A percentile compares a stretch with the other conserved stretches of the same genome.
Evolutionary conservation across 1,140 invertebrate genomes (phyloP).

Genomic region (Diorhabda carinulata): DNA sequence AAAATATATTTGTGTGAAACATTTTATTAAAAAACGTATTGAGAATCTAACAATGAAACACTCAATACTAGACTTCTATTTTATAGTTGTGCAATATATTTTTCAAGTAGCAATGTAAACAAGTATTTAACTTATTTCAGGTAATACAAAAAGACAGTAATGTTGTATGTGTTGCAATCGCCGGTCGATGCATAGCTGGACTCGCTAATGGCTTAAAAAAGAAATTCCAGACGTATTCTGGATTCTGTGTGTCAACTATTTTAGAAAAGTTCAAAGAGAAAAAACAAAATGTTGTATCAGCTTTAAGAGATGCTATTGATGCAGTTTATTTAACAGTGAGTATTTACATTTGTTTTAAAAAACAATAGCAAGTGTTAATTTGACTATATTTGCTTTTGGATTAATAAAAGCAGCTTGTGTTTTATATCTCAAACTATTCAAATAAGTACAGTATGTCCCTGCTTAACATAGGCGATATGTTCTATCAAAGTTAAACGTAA

Average conservation of each 20-base stretch:
- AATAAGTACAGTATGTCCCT: no score
- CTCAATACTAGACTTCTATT: no score
- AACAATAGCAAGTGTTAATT: no score
- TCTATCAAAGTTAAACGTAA: no score
- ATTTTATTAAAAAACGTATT: no score
- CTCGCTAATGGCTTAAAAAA: constrained; percentile 85
- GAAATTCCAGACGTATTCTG: constrained; percentile 81
- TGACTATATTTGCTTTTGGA: no score
- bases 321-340: constrained; percentile 74
- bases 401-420: no score
- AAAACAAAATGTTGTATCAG: constrained; percentile 83
- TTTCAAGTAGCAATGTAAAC: neutral
- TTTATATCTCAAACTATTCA: no score
- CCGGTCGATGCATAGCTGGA: constrained; percentile 77
- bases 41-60: no score
- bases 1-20: no score
- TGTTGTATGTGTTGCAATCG: constrained; percentile 86
- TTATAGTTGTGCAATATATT: neutral
- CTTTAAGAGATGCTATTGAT: constrained; percentile 88
- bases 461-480: no score
- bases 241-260: constrained; percentile 72
- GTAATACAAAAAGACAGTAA: constrained; percentile 92
- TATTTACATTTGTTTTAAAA: no score
- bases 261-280: constrained; percentile 98
- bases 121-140: constrained; percentile 46